Base-by-base conservation (phyloP, 2,888 invertebrate genomes). In the Toxonevra muliebris region DNA sequence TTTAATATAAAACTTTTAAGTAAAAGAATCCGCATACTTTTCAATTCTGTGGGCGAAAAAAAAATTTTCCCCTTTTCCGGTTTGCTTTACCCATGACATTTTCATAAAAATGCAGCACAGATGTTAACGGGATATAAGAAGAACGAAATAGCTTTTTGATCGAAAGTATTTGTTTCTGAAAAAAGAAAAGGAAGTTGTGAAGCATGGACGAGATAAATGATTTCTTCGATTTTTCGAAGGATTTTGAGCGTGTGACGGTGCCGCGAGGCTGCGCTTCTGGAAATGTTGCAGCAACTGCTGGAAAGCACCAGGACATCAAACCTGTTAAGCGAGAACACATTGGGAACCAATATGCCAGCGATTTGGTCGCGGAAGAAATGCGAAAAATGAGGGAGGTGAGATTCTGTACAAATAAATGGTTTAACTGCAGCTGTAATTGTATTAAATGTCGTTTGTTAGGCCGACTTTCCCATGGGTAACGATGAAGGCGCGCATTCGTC, bases 221-320 rank as follows among this genome's bases (percentile, higher is more conserved):
- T 55, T 84, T 84, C 66, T 84, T 83, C 43, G 82, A 85, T 65
- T 82, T 84, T 64, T 80, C 83, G 1, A 84, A 84, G 66, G 78
- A 82, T 0, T 84, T 82, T 54, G 76, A 76, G 17, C 76, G 83
- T 8, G 70, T 74, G 7, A 57, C 69, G 0, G 75, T 76, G 0
- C 76, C 77, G 0, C 67, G 66, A 5, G 82, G 82, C 1, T 77
- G 72, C 17, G 65, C 82, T 1, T 76, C 77, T 8, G 73, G 77
- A 0, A 71, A 77, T 17, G 54, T 70, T 0, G 60, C 59, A 2
- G 65, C 71, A 0, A 74, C 73, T 13, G 69, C 70, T 0, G 57
- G 62, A 3, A 70, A 68, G 3, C 12, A 69, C 0, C 12, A 60
- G 1, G 76, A 78, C 10, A 68, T 73, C 0, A 76, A 76, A 41